Evolutionary conservation across 2,888 invertebrate genomes (phyloP), one percentile per base, ranked within the genome.

Genomic region (Trissolcus japonicus): DNA sequence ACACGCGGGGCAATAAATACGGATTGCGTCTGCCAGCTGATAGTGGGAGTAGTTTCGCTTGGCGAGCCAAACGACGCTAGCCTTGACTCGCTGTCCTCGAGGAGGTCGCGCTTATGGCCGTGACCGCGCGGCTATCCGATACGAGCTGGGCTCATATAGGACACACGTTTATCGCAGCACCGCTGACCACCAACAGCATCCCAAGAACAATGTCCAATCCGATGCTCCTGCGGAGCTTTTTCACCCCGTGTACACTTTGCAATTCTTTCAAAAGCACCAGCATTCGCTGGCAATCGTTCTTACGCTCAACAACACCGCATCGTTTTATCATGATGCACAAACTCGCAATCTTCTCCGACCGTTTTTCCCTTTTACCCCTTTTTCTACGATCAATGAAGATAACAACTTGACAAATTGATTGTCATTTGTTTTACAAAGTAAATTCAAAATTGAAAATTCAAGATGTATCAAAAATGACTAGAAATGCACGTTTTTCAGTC

Each of bases 71-170:
- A 46, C 46, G 17, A 48, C 67, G 55, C n/a, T 63, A 68, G 56
- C 74, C 67, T 75, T 75, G 74, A 51, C 35, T 68, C 62, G 51
- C 51, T 68, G 62, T 74, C 61, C 67, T 67, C 74, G 61, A 53
- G 14, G 68, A 75, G 75, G 75, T 68, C 68, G 68, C 62, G 54
- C 43, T 21, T 40, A 35, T 75, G 75, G 59, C 75, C 75, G 75
- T 75, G 75, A 75, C 75, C 75, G 75, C 68, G 29, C 57, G 54
- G 59, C 41, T 56, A 61, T 60, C 61, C 61, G 56, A 67, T 73
- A 74, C 55, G 50, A 35, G 57, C 62, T 29, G 35, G 9, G 35
- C 35, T 35, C 35, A 35, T 50, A 35, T 40, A 56, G 40, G 41
- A 55, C 14, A 13, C 35, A 9, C 46, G 40, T 50, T 40, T 48